Evolutionary conservation across 2,888 invertebrate genomes (phyloP).

Genomic region (Ariolimax columbianus): DNA sequence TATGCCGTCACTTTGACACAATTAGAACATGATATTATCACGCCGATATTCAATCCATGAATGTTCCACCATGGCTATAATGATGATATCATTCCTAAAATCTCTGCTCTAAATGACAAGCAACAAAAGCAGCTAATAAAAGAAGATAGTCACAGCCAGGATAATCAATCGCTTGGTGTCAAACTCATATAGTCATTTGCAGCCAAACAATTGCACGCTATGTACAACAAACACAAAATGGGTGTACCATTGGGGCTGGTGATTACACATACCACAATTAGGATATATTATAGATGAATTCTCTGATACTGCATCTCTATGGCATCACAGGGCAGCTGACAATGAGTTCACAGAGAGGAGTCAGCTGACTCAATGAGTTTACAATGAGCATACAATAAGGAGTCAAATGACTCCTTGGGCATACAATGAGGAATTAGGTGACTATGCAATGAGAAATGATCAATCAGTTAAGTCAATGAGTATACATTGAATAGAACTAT

Average conservation of each 20-base stretch:
- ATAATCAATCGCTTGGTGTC: not conserved
- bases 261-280: not conserved
- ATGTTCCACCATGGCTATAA: not conserved
- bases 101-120: not conserved
- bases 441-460: not conserved
- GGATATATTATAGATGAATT: not conserved
- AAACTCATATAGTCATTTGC: not conserved
- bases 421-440: too few relatives aligned
- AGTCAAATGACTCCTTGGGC: not conserved
- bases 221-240: slow-evolving; percentile 16
- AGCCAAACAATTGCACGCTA: not conserved
- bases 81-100: not conserved
- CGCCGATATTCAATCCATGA: not conserved
- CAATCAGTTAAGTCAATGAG: not conserved
- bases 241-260: too few relatives aligned
- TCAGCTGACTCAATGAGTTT: not conserved
- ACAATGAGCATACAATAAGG: not conserved
- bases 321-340: not conserved
- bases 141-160: slow-evolving; percentile 22
- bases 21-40: not conserved
- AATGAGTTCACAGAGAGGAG: not conserved
- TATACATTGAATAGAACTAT: not conserved
- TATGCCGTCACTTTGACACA: not conserved
- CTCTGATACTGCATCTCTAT: not conserved
- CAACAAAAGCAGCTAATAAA: not conserved